Percentiles rank a stretch among this genome's conserved stretches.
phyloP scores from a whole-genome alignment of 1,140 invertebrate species.

The Drosophila trapezifrons region DNA sequence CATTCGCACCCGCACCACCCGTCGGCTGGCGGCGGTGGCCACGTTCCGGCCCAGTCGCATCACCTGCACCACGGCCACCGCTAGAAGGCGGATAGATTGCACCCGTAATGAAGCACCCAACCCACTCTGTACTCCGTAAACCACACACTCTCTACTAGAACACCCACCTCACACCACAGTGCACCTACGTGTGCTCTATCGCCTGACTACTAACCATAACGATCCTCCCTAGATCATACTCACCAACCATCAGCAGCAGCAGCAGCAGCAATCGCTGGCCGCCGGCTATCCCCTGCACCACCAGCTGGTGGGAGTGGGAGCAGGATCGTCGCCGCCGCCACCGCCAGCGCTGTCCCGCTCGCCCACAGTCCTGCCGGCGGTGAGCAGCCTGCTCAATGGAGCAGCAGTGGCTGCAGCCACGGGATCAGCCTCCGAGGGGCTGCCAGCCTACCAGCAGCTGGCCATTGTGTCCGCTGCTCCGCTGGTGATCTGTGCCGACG shows the following conservation, averaged over 20 bases:
- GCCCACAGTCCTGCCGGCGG: slow-evolving; percentile 61
- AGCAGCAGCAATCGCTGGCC: slow-evolving; percentile 54
- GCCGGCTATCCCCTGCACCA: slow-evolving; percentile 58
- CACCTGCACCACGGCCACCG: slow-evolving; percentile 75
- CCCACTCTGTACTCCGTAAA: slow-evolving; percentile 42
- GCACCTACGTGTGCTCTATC: slow-evolving; percentile 47
- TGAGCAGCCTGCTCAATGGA: slow-evolving; percentile 61
- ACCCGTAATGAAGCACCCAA: slow-evolving; percentile 54
- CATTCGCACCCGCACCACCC: slow-evolving; percentile 65
- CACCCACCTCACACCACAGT: slow-evolving; percentile 14
- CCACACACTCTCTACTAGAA: slow-evolving; percentile 31
- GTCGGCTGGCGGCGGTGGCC: slow-evolving; percentile 55
- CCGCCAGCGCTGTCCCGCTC: slow-evolving; percentile 46
- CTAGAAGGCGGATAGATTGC: slow-evolving; percentile 67
- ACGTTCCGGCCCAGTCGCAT: slow-evolving; percentile 57
- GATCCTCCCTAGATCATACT: slow-evolving; percentile 75
- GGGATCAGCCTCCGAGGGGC: slow-evolving; percentile 21
- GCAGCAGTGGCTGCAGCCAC: slow-evolving; percentile 5
- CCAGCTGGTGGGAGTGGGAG: slow-evolving; percentile 48
- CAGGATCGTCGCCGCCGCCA: slow-evolving; percentile 43
- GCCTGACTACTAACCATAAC: slow-evolving; percentile 68
- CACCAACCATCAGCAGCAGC: slow-evolving; percentile 69
- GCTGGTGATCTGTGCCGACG: slow-evolving; percentile 63
- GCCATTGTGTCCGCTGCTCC: slow-evolving; percentile 66
- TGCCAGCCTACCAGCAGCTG: slow-evolving; percentile 68